Conservation (phyloP, 2,888 invertebrate species). For the Macroteleia sp. region DNA sequence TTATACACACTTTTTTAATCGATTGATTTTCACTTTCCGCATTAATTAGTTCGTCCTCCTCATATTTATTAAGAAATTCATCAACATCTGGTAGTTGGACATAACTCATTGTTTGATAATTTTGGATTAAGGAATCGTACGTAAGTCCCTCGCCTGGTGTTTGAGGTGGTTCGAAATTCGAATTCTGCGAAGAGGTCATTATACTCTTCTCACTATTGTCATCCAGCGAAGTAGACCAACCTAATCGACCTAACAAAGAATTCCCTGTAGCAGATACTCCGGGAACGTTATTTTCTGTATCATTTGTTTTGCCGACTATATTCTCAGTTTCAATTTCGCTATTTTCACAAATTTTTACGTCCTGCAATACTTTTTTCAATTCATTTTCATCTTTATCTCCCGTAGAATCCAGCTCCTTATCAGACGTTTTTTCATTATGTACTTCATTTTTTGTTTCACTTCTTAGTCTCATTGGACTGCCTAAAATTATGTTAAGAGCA, state of each 20-base stretch:
- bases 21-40: constrained; percentile 53
- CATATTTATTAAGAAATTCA: constrained; percentile 85
- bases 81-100: constrained; percentile 86
- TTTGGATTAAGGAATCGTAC: constrained; percentile 86
- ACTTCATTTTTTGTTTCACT: constrained; percentile 23
- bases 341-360: neutral
- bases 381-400: neutral
- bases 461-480: constrained; percentile 28
- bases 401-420: constrained; percentile 10
- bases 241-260: constrained; percentile 87
- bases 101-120: constrained; percentile 85
- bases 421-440: neutral
- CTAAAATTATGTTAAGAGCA: constrained; percentile 89
- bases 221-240: constrained; percentile 87
- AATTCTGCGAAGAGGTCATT: constrained; percentile 83
- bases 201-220: constrained; percentile 84
- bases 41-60: constrained; percentile 57
- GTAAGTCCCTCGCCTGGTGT: constrained; percentile 84
- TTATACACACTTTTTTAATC: constrained; percentile 64
- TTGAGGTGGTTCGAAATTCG: constrained; percentile 83
- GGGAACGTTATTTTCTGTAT: constrained; percentile 19
- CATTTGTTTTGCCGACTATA: neutral
- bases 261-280: constrained; percentile 85
- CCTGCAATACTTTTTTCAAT: neutral
- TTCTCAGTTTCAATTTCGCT: neutral